phyloP scores from a whole-genome alignment of 2,113 vertebrate species.

The Rousettus leschenaultii region DNA sequence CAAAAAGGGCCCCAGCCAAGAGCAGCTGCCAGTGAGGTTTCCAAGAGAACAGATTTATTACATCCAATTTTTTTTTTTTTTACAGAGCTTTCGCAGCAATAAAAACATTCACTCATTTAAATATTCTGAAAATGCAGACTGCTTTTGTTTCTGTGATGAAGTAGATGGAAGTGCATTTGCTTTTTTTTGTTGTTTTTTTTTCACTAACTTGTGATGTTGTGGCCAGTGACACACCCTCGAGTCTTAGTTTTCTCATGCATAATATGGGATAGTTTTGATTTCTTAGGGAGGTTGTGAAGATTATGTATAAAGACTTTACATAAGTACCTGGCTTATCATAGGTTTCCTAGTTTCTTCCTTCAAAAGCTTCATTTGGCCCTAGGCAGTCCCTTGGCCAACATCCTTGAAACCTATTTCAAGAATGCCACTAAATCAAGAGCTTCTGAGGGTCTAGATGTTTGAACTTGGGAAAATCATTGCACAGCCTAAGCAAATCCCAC shows the following conservation, averaged over 20 bases:
- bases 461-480: neutral
- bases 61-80: neutral
- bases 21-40: neutral
- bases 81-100: neutral
- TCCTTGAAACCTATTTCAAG: neutral
- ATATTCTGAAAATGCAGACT: neutral
- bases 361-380: neutral
- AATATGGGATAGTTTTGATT: neutral
- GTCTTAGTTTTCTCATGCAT: neutral
- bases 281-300: neutral
- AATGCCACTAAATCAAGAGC: neutral
- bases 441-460: neutral
- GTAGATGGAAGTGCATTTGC: neutral
- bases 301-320: neutral
- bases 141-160: neutral
- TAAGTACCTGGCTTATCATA: neutral
- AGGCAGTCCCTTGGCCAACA: neutral
- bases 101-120: neutral
- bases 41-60: constrained; percentile 3
- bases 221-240: neutral
- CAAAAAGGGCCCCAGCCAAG: neutral
- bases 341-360: neutral
- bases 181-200: neutral
- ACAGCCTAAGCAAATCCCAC: neutral
- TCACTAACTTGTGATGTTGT: neutral